phyloP scores from a whole-genome alignment of 1,140 invertebrate genomes.

The Drosophila cardini region DNA sequence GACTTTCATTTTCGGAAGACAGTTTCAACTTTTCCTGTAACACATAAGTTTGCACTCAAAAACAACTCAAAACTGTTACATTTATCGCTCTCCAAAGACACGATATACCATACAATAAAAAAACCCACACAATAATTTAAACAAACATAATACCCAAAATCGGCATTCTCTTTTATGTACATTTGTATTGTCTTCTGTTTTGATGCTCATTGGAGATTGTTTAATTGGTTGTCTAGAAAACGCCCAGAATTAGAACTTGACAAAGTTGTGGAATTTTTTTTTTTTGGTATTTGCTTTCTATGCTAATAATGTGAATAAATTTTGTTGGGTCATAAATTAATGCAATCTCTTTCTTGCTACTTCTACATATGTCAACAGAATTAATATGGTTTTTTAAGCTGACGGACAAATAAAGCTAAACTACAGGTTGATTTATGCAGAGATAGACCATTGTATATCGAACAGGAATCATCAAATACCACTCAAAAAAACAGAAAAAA shows the following conservation, averaged over 20 bases:
- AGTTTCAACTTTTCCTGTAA: constrained; percentile 10
- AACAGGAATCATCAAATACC: constrained; percentile 7
- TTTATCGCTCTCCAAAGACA: constrained; percentile 20
- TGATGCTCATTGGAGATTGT: constrained; percentile 7
- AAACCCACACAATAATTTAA: constrained; percentile 5
- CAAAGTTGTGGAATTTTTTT: constrained; percentile 5
- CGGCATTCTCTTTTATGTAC: constrained; percentile 41
- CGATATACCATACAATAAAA: background rate
- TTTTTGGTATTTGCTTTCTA: constrained; percentile 39
- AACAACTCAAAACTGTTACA: constrained; percentile 23
- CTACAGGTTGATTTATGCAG: constrained; percentile 32
- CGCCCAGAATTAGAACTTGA: constrained; percentile 27
- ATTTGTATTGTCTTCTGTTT: background rate
- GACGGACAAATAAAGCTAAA: background rate
- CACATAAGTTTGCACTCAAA: constrained; percentile 35
- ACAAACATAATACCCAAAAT: constrained; percentile 12
- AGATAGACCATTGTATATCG: constrained; percentile 46
- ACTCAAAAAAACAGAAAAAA: constrained; percentile 5
- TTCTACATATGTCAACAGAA: constrained; percentile 14
- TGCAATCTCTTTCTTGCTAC: constrained; percentile 25
- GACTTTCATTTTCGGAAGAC: constrained; percentile 37
- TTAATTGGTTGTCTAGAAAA: constrained; percentile 12
- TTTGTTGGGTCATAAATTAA: constrained; percentile 15
- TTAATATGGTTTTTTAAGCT: constrained; percentile 32
- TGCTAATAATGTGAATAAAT: constrained; percentile 39